Conservation (phyloP, 2,113 vertebrate genomes). For the Tupaia chinensis region DNA sequence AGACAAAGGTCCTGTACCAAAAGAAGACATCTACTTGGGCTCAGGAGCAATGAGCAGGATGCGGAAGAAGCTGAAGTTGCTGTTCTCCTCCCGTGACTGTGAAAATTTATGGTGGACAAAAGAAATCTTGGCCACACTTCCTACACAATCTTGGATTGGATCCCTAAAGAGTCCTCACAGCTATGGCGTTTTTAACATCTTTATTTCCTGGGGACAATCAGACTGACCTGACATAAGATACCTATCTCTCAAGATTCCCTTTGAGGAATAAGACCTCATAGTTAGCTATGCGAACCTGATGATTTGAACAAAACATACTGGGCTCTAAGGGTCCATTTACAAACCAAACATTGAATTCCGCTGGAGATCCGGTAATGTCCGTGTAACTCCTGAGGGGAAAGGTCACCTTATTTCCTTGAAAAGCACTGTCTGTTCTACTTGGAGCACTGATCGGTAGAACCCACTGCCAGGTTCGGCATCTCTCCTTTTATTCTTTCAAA, state of each 20-base stretch:
- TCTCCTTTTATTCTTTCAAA: slow-evolving; percentile 15
- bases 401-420: neutral
- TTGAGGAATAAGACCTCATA: neutral
- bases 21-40: neutral
- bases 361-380: neutral
- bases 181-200: slow-evolving; percentile 25
- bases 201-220: slow-evolving; percentile 37
- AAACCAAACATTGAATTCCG: neutral
- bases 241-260: neutral
- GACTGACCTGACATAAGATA: neutral
- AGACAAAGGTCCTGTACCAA: neutral
- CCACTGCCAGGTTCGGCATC: neutral
- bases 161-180: neutral
- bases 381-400: neutral
- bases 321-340: neutral
- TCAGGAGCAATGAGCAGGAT: neutral
- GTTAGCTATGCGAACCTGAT: neutral
- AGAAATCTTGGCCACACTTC: slow-evolving; percentile 24
- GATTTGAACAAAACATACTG: neutral
- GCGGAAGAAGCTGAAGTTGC: neutral
- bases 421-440: neutral
- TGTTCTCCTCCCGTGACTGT: neutral
- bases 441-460: neutral
- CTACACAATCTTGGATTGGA: neutral
- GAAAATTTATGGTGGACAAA: neutral